phyloP scores from a whole-genome alignment of 1,140 invertebrate species.

The Caerostris extrusa region DNA sequence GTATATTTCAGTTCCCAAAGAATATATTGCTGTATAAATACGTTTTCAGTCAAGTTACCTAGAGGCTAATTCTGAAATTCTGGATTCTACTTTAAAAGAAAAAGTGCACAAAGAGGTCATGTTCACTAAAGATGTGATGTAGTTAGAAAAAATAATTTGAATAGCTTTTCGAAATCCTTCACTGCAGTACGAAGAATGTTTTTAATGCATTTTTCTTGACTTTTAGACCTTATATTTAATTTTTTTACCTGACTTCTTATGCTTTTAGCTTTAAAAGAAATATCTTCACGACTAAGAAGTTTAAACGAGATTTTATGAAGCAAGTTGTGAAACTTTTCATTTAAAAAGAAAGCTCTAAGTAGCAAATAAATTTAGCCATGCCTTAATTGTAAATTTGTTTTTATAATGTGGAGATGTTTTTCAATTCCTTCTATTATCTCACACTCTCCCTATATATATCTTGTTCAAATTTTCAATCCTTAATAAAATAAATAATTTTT shows the following conservation, averaged over 20 bases:
- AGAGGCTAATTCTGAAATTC: conserved; percentile 36
- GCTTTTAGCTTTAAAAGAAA: background rate
- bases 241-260: background rate
- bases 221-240: background rate
- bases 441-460: no score
- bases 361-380: background rate
- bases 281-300: background rate
- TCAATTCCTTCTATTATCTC: no score
- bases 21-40: background rate
- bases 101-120: background rate
- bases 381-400: background rate
- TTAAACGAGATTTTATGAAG: background rate
- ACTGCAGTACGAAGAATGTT: background rate
- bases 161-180: background rate
- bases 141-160: background rate
- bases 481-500: no score
- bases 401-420: background rate
- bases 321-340: background rate
- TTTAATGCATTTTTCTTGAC: background rate
- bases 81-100: background rate
- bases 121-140: background rate
- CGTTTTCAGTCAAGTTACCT: background rate
- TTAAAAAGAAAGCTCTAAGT: background rate
- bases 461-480: no score
- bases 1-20: background rate